These are phyloP conservation scores for Xyrichtys novacula DNA, from an alignment of 2,797 vertebrate species.

Conservation along the genomic window DNA sequence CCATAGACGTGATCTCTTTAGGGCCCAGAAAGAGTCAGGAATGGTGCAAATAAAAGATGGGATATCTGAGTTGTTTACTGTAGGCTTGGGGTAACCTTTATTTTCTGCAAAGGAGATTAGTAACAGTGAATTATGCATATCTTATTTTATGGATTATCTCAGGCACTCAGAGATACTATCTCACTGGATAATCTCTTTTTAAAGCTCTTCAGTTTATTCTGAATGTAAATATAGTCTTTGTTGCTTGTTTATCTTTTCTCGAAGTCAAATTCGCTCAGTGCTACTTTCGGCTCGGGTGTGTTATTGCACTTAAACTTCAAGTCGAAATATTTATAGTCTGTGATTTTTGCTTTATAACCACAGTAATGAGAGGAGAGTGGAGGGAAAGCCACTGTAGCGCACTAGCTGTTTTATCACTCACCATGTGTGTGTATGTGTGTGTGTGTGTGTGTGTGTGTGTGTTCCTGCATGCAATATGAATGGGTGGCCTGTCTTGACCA, in stretches of 20 bases:
- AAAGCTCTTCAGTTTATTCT: slow-evolving; percentile 76
- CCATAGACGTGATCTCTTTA: slow-evolving; percentile 68
- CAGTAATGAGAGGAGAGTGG: slow-evolving; percentile 57
- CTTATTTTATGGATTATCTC: slow-evolving; percentile 86
- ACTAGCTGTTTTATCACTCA: slow-evolving; percentile 44
- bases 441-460: slow-evolving; percentile 33
- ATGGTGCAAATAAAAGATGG: slow-evolving; percentile 65
- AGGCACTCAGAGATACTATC: slow-evolving; percentile 82
- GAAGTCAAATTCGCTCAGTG: slow-evolving; percentile 64
- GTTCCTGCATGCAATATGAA: slow-evolving; percentile 71
- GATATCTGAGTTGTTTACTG: slow-evolving; percentile 80
- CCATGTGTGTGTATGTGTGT: slow-evolving; percentile 13
- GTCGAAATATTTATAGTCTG: slow-evolving; percentile 54
- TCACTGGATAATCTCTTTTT: slow-evolving; percentile 79
- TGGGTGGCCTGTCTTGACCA: slow-evolving; percentile 79
- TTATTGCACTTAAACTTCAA: slow-evolving; percentile 54
- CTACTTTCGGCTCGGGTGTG: slow-evolving; percentile 58
- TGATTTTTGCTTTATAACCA: slow-evolving; percentile 42
- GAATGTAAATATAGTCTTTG: slow-evolving; percentile 77
- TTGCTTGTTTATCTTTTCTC: slow-evolving; percentile 76
- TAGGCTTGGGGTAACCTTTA: slow-evolving; percentile 79
- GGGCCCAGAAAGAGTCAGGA: slow-evolving; percentile 69
- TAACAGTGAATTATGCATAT: slow-evolving; percentile 88
- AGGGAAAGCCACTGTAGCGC: slow-evolving; percentile 52
- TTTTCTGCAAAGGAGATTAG: slow-evolving; percentile 85